Evolutionary conservation across 2,113 vertebrate genomes (phyloP), one percentile per base, ranked within the genome.

Genomic region (Hirundichthys speculiger): DNA sequence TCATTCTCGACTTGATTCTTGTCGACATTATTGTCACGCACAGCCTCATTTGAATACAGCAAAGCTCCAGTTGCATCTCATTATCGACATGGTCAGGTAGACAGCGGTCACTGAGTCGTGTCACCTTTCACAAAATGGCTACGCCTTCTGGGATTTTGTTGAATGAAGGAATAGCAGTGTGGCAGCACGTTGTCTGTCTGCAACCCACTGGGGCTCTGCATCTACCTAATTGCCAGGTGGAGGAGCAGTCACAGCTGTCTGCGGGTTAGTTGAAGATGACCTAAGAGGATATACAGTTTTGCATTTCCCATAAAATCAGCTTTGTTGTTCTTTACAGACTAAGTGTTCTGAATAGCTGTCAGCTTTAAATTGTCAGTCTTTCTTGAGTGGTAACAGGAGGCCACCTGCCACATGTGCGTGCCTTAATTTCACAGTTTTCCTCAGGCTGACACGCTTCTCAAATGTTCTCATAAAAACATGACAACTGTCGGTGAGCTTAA

Each of bases 81-180:
- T 90, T 92, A 91, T 87, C 41, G 86, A 90, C 85, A 81, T 60
- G 82, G 83, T 68, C 75, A 79, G 73, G 73, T 77, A 68, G 76
- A 82, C 79, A 84, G 83, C 89, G 87, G 86, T 91, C 89, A 88
- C 78, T 53, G 84, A 75, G 74, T 74, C 69, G 80, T 85, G 85
- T 90, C 85, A 85, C 88, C 86, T 84, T 79, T 88, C 85, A 77
- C 86, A 85, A 89, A 88, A 78, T 34, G 65, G 56, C 75, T 66
- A 27, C 49, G 61, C 82, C 88, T 83, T 82, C 25, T 16, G 65
- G 77, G 83, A 84, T 68, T 48, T 27, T 64, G 77, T 68, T 69
- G 79, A 79, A 78, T 62, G 67, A 66, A 76, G 61, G 64, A 69
- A 64, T 55, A 73, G 64, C 59, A 73, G 69, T 56, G 10, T 54